Conservation (phyloP, 2,113 vertebrate species). For the western clawed frog (Xenopus tropicalis) region DNA sequence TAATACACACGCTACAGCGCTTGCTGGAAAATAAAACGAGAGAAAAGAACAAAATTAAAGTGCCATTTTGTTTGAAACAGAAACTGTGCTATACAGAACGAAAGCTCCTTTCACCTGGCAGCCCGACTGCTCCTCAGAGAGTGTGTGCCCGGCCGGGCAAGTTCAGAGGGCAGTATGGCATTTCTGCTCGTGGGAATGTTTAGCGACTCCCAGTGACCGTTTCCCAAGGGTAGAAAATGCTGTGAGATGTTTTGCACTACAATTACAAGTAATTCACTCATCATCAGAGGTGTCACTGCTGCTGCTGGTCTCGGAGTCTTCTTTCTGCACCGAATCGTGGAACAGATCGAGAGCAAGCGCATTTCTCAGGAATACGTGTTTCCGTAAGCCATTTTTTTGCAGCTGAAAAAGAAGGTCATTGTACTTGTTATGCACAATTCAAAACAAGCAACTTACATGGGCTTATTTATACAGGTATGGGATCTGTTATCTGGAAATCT, state of each 20-base stretch:
- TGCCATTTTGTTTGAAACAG: slow-evolving; percentile 59
- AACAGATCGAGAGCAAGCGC: slow-evolving; percentile 65
- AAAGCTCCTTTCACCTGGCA: slow-evolving; percentile 67
- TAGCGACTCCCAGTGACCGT: slow-evolving; percentile 60
- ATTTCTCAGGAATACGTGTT: slow-evolving; percentile 72
- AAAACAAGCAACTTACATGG: slow-evolving; percentile 27
- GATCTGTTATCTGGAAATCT: background rate
- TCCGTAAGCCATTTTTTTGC: slow-evolving; percentile 72
- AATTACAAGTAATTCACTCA: slow-evolving; percentile 43
- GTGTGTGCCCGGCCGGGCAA: slow-evolving; percentile 61
- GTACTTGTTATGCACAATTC: slow-evolving; percentile 32
- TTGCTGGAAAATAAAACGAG: background rate
- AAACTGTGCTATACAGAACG: slow-evolving; percentile 67
- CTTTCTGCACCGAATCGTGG: slow-evolving; percentile 63
- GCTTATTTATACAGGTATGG: background rate
- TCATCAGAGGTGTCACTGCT: slow-evolving; percentile 81
- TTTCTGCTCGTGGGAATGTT: slow-evolving; percentile 59
- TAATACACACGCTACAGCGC: slow-evolving; percentile 55
- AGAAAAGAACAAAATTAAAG: slow-evolving; percentile 22
- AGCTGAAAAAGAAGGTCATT: slow-evolving; percentile 52
- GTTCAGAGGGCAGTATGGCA: slow-evolving; percentile 63
- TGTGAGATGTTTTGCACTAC: slow-evolving; percentile 53
- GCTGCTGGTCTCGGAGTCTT: slow-evolving; percentile 70
- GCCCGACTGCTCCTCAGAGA: slow-evolving; percentile 68
- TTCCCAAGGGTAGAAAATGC: slow-evolving; percentile 53